Evolutionary conservation across 2,113 vertebrate genomes (phyloP).

Genomic region (Rhagologus leucostigma): DNA sequence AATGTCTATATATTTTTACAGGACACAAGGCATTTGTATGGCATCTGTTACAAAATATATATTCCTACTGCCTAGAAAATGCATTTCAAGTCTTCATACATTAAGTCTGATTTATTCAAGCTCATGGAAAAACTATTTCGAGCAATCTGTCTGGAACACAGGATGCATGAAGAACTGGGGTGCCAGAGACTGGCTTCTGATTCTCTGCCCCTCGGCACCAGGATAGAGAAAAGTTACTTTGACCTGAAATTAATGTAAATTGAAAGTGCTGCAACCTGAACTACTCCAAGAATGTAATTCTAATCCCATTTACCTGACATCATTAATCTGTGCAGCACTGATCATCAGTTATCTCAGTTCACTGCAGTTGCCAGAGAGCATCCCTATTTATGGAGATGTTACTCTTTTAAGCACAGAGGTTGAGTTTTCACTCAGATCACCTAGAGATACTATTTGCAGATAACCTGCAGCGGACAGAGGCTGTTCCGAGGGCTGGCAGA

Average conservation of each 20-base stretch:
- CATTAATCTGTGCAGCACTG: constrained; percentile 2
- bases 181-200: background rate
- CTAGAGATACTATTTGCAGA: background rate
- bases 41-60: constrained; percentile 62
- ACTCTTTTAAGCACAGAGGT: background rate
- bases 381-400: background rate
- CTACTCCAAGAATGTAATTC: background rate
- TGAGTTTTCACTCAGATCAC: background rate
- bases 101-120: constrained; percentile 57
- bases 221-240: background rate
- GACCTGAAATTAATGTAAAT: constrained; percentile 14
- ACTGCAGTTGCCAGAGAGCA: background rate
- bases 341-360: background rate
- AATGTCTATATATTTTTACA: constrained; percentile 66
- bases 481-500: background rate
- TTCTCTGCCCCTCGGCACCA: background rate
- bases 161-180: background rate
- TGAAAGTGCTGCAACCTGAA: constrained; percentile 1
- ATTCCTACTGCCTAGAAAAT: constrained; percentile 36
- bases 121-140: constrained; percentile 17
- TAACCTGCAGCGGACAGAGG: background rate
- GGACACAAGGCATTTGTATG: constrained; percentile 60
- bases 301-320: constrained; percentile 10
- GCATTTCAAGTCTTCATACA: constrained; percentile 53
- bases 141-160: constrained; percentile 28